These are phyloP conservation scores for Brachionus sp. DNA, from an alignment of 1,140 invertebrate genomes.

Conservation along the genomic window DNA sequence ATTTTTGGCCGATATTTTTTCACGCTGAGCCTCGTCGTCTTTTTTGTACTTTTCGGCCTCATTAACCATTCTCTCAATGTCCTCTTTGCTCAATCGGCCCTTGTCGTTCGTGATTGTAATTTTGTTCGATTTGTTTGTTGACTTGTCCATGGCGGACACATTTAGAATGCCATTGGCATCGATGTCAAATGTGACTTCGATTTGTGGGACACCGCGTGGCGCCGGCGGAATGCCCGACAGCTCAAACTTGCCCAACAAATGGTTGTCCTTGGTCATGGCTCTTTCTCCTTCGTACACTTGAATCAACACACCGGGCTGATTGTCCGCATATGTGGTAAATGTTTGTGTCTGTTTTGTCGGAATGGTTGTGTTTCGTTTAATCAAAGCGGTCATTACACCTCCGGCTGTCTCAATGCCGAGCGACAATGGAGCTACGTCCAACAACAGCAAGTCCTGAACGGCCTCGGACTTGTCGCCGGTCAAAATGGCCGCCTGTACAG, in stretches of 20 bases:
- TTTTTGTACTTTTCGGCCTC: constrained; percentile 97
- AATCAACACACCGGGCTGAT: constrained; percentile 97
- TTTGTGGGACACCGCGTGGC: constrained; percentile 92
- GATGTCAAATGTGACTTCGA: too few species aligned
- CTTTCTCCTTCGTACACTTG: constrained; percentile 91
- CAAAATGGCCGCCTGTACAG: constrained; percentile 85
- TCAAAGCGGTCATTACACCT: constrained; percentile 98
- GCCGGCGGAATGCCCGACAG: constrained; percentile 95
- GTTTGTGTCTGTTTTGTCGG: constrained; percentile 99
- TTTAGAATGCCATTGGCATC: constrained; percentile 96
- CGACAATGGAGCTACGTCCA: constrained; percentile 96
- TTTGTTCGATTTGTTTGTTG: constrained; percentile 94
- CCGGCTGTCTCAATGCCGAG: constrained; percentile 99
- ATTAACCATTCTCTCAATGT: constrained; percentile 96
- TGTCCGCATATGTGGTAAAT: constrained; percentile 98
- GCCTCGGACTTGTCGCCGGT: constrained; percentile 66
- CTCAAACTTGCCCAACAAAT: constrained; percentile 94
- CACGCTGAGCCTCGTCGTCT: constrained; percentile 95
- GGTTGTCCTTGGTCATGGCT: constrained; percentile 99
- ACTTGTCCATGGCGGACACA: constrained; percentile 86
- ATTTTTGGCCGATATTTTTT: constrained; percentile 83
- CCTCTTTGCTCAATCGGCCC: constrained; percentile 89
- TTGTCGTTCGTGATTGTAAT: constrained; percentile 98
- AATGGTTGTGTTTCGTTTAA: constrained; percentile 94
- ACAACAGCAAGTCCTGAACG: constrained; percentile 88